A percentile compares a stretch with the other conserved stretches of the same genome.
These are phyloP conservation scores for Drosophila nigrodunni DNA, from an alignment of 1,140 invertebrate species.

Conservation along the genomic window DNA sequence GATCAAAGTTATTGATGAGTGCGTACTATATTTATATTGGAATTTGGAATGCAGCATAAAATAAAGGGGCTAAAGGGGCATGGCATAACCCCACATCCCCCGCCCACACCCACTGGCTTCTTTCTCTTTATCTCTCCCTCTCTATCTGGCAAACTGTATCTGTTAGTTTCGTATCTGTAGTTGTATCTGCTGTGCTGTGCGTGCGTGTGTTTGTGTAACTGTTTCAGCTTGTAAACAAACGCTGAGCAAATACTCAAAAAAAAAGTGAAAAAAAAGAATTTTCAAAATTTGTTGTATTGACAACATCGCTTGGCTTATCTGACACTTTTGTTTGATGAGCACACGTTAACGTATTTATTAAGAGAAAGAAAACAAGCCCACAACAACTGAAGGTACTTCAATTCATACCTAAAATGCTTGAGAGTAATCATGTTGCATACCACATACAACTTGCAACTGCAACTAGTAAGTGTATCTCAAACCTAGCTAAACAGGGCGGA, in stretches of 20 bases:
- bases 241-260: slow-evolving; percentile 53
- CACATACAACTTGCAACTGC: not conserved
- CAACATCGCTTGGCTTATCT: slow-evolving; percentile 66
- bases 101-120: not conserved
- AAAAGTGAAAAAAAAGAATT: slow-evolving; percentile 42
- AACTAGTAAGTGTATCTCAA: not conserved
- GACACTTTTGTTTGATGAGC: slow-evolving; percentile 31
- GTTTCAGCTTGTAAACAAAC: slow-evolving; percentile 63
- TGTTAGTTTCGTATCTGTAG: slow-evolving; percentile 5
- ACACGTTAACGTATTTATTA: slow-evolving; percentile 40
- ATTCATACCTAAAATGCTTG: not conserved
- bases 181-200: slow-evolving; percentile 19
- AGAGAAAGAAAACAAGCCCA: not conserved
- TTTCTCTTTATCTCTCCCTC: not conserved
- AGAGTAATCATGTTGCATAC: slow-evolving; percentile 8
- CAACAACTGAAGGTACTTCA: not conserved
- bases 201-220: slow-evolving; percentile 50
- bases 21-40: slow-evolving; percentile 32
- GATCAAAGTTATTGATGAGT: slow-evolving; percentile 34
- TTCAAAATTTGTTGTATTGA: slow-evolving; percentile 68
- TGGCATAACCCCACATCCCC: not conserved
- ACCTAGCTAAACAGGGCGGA: not conserved
- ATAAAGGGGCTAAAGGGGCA: slow-evolving; percentile 15
- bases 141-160: slow-evolving; percentile 10
- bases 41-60: slow-evolving; percentile 33